Evolutionary conservation across 2,888 invertebrate genomes (phyloP).

Genomic region (Folsomia manolachei): DNA sequence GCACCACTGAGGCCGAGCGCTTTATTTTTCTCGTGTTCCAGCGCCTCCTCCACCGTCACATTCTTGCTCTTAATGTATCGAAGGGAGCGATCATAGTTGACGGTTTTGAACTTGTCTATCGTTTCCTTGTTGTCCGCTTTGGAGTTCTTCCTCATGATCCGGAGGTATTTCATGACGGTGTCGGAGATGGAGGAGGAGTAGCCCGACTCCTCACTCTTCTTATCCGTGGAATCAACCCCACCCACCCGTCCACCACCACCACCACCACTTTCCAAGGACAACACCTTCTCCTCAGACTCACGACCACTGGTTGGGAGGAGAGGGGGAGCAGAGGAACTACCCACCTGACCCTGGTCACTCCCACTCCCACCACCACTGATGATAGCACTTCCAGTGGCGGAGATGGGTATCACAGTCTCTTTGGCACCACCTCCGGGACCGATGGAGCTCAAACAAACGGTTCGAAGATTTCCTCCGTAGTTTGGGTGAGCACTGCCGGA

Average conservation of each 20-base stretch:
- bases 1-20: constrained; percentile 1
- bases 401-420: constrained; percentile 14
- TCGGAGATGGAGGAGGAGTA: constrained; percentile 78
- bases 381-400: not conserved
- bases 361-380: not conserved
- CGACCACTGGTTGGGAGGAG: constrained; percentile 32
- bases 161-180: constrained; percentile 77
- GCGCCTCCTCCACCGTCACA: constrained; percentile 70
- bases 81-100: constrained; percentile 81
- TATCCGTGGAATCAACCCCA: constrained; percentile 29
- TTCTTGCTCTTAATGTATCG: constrained; percentile 77
- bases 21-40: constrained; percentile 57
- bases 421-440: not conserved
- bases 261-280: constrained; percentile 26
- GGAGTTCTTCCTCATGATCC: constrained; percentile 79
- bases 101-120: constrained; percentile 77
- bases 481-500: not conserved
- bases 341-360: not conserved
- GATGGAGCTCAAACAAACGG: not conserved
- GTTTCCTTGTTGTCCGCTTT: constrained; percentile 73
- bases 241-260: constrained; percentile 3
- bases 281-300: constrained; percentile 36
- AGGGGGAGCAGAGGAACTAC: constrained; percentile 11
- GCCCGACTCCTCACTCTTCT: constrained; percentile 49
- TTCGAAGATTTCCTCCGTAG: not conserved